Evolutionary conservation across 2,113 vertebrate species (phyloP).

Genomic region (Toxotes chatareus): DNA sequence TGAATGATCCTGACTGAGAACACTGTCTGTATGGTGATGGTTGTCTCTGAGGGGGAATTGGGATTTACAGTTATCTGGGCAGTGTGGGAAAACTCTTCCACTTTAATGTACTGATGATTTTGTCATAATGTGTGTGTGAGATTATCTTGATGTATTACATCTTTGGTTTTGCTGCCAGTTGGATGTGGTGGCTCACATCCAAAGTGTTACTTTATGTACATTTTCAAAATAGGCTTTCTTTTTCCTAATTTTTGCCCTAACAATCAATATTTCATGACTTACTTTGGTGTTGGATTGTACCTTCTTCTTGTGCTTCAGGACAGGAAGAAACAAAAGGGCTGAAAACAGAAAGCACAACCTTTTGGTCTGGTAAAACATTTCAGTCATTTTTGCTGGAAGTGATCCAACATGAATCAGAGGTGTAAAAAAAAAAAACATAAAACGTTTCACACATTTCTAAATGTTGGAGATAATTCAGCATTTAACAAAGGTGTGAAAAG

Average conservation of each 20-base stretch:
- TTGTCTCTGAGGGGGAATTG: not conserved
- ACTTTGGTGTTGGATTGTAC: not conserved
- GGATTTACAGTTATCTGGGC: constrained; percentile 1
- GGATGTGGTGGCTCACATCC: not conserved
- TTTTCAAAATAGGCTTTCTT: not conserved
- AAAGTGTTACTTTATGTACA: not conserved
- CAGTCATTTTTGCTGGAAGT: not conserved
- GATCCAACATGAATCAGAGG: too few relatives aligned
- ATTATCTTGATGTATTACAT: not conserved
- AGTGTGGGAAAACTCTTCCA: not conserved
- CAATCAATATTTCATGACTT: not conserved
- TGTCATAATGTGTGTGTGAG: not conserved
- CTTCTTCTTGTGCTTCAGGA: too few relatives aligned
- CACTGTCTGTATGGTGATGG: not conserved
- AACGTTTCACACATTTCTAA: too few relatives aligned
- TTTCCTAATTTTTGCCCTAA: not conserved
- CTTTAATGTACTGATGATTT: not conserved
- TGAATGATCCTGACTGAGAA: constrained; percentile 21
- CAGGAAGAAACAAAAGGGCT: not conserved
- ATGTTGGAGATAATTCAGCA: not conserved
- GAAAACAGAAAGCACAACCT: not conserved
- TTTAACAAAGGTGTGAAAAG: not conserved
- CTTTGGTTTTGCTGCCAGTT: not conserved
- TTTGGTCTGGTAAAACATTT: not conserved
- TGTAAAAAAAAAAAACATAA: too few relatives aligned